Base-by-base conservation (phyloP, 2,888 invertebrate species). In the Tolmerus cingulatus region DNA sequence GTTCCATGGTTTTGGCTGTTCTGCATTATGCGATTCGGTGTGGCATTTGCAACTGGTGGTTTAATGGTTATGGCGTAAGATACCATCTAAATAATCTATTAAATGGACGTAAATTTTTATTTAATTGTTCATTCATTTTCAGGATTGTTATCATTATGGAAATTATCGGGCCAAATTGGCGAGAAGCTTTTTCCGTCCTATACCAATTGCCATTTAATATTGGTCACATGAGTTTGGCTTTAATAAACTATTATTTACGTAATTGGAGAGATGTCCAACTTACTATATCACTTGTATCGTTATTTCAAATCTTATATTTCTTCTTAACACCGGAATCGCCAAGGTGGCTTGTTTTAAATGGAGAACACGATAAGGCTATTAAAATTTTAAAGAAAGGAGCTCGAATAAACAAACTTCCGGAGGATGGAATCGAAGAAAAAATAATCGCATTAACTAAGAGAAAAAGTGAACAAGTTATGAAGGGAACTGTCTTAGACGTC, bases 251-350 rank as follows among this genome's bases (percentile, higher is more conserved):
- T 90, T 94, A 93, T 88, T 93, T 96, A 30, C 93, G 95, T 1
- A 94, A 95, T 84, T 96, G 96, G 96, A 94, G 94, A 81, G 93
- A 93, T 89, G 94, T 95, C 87, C 96, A 96, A 91, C 92, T 96
- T 82, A 94, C 94, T 0, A 94, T 96, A 88, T 95, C 96, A 0
- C 90, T 95, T n/a, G 95, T 95, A 1, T 94, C 93, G 94, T 0
- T 89, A 95, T 51, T 89, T 96, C 55, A 93, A 96, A 8, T 91
- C 66, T 91, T 93, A 0, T 96, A 95, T 89, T 95, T 94, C 90
- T 96, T 95, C 94, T 90, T 96, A 8, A 92, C 96, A 86, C 96
- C 96, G 0, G 97, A 97, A 92, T 96, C 96, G 2, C 96, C 97
- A 0, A 93, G 97, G 87, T 97, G 96, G 96, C 93, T 97, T 9